Conservation (phyloP, 2,888 invertebrate species). For the Xylota segnis region DNA sequence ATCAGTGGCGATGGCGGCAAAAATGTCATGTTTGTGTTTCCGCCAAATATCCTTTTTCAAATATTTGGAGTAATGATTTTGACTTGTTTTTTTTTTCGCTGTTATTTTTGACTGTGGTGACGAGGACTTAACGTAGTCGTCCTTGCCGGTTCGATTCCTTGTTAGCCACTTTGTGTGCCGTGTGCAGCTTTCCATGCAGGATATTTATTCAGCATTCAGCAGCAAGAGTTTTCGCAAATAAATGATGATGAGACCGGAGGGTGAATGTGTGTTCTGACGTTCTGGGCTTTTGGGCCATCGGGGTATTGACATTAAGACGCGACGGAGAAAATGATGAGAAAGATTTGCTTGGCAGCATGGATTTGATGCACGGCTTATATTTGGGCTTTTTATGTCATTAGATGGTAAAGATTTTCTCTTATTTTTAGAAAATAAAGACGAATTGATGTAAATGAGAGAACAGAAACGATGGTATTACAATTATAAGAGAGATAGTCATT, state of each 20-base stretch:
- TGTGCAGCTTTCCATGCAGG: constrained; percentile 75
- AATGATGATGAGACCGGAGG: constrained; percentile 74
- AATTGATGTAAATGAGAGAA: not conserved
- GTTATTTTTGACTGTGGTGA: constrained; percentile 76
- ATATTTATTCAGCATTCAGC: constrained; percentile 77
- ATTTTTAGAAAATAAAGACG: constrained; percentile 1
- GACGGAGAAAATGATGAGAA: constrained; percentile 41
- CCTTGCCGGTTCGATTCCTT: constrained; percentile 75
- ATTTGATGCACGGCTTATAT: constrained; percentile 28
- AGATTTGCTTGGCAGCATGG: constrained; percentile 40
- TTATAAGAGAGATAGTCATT: not conserved
- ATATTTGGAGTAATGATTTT: constrained; percentile 79
- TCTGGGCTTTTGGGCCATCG: constrained; percentile 46
- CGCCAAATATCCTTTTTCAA: constrained; percentile 79
- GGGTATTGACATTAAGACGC: constrained; percentile 60
- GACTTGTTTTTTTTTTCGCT: constrained; percentile 73
- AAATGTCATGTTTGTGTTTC: constrained; percentile 78
- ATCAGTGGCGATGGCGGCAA: constrained; percentile 75
- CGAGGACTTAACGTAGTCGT: constrained; percentile 74
- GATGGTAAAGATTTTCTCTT: constrained; percentile 7
- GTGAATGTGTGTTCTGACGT: constrained; percentile 50
- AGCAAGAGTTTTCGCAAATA: constrained; percentile 76
- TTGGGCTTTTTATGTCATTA: constrained; percentile 24
- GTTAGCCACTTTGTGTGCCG: constrained; percentile 76
- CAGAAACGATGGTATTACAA: not conserved